Evolutionary conservation across 1,140 invertebrate species (phyloP).

Genomic region (Copidosoma floridanum): DNA sequence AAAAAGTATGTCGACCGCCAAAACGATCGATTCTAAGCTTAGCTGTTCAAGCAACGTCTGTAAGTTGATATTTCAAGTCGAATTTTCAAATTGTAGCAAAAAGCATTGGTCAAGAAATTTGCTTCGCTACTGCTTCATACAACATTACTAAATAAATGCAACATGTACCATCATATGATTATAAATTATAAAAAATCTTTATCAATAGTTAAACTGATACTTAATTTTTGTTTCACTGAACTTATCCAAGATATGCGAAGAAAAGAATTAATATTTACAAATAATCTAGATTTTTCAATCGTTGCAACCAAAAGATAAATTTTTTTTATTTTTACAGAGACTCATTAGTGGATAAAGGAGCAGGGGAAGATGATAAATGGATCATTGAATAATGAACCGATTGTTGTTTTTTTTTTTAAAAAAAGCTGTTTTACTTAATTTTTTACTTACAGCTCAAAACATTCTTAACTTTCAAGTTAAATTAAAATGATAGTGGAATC

Average conservation of each 20-base stretch:
- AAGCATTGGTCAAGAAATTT: too few species aligned
- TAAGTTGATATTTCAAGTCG: slow-evolving; percentile 25
- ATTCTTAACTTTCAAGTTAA: slow-evolving; percentile 17
- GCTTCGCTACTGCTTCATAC: too few species aligned
- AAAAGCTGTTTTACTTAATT: slow-evolving; percentile 38
- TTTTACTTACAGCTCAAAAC: slow-evolving; percentile 33
- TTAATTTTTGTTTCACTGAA: background rate
- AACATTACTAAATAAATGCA: too few species aligned
- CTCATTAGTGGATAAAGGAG: slow-evolving; percentile 17
- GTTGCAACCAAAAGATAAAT: too few species aligned
- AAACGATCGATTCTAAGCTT: slow-evolving; percentile 65
- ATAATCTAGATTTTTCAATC: too few species aligned
- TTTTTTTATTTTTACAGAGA: slow-evolving; percentile 21
- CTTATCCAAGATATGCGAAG: too few species aligned
- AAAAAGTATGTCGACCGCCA: slow-evolving; percentile 67
- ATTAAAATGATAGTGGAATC: slow-evolving; percentile 25
- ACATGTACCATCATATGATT: too few species aligned
- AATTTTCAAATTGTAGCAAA: background rate
- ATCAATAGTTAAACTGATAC: background rate
- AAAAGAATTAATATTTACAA: too few species aligned
- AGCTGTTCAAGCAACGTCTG: slow-evolving; percentile 61
- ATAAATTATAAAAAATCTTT: background rate
- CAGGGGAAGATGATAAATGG: background rate
- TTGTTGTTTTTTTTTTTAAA: slow-evolving; percentile 27
- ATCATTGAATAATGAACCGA: background rate